A percentile compares a stretch with the other conserved stretches of the same genome.
These are phyloP conservation scores for Mesorhabditis sp. DNA, from an alignment of 2,888 invertebrate genomes.

Conservation along the genomic window DNA sequence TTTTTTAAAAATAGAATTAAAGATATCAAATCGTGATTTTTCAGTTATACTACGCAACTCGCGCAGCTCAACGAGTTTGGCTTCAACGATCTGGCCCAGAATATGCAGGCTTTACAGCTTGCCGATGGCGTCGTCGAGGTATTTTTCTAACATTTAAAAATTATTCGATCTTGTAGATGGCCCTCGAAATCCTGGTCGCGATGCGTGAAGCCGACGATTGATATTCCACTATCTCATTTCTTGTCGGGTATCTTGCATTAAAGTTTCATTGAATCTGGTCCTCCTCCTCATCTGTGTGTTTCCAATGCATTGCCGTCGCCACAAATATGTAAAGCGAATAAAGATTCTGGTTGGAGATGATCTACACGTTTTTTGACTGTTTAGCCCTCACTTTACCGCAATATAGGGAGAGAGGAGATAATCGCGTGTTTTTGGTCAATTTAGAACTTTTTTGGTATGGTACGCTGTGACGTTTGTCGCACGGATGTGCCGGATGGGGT, in stretches of 20 bases:
- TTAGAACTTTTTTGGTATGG: not conserved
- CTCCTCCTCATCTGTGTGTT: too few species aligned
- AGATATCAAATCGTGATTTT: too few species aligned
- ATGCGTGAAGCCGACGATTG: not conserved
- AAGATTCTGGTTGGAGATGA: not conserved
- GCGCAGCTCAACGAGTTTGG: constrained; percentile 85
- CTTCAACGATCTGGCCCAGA: constrained; percentile 76
- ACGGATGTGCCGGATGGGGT: not conserved
- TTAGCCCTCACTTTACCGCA: not conserved
- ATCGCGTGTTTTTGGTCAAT: not conserved
- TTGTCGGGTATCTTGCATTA: too few species aligned
- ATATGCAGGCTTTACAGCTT: constrained; percentile 76
- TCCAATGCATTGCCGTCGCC: not conserved
- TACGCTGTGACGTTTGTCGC: not conserved
- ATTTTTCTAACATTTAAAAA: not conserved
- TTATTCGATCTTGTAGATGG: not conserved
- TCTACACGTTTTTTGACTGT: too few species aligned
- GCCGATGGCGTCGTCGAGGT: constrained; percentile 83
- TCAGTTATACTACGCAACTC: constrained; percentile 40
- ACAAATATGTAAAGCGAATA: not conserved
- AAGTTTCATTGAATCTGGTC: too few species aligned
- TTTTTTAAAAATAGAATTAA: too few species aligned
- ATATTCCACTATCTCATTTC: too few species aligned
- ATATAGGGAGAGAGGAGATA: not conserved
- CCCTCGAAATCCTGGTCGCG: not conserved